A percentile compares a stretch with the other conserved stretches of the same genome.
These are phyloP conservation scores for Polydesmus complanatus DNA, from an alignment of 2,888 invertebrate genomes.

Conservation along the genomic window DNA sequence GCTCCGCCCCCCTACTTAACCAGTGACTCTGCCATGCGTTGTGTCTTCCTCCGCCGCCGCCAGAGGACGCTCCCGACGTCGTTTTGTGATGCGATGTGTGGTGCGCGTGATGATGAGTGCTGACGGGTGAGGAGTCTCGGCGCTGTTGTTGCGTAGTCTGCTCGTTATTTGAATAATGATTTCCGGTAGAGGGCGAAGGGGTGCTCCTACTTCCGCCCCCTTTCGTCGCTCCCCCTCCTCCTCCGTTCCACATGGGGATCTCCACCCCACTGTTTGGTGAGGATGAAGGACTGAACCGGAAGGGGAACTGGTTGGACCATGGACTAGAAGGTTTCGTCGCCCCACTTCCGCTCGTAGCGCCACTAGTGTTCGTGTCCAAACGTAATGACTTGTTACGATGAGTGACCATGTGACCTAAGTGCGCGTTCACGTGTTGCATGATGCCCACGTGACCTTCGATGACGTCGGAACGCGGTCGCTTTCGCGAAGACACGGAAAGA, in stretches of 20 bases:
- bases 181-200: conserved; percentile 51
- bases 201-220: conserved; percentile 52
- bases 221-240: conserved; percentile 74
- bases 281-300: conserved; percentile 18
- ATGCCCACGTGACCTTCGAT: neutral
- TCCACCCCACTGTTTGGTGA: conserved; percentile 18
- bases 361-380: conserved; percentile 6
- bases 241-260: conserved; percentile 18
- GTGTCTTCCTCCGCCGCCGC: conserved; percentile 15
- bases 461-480: conserved; percentile 27
- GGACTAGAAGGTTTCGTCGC: conserved; percentile 15
- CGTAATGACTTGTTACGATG: conserved; percentile 12
- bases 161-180: conserved; percentile 48
- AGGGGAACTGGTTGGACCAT: conserved; percentile 18
- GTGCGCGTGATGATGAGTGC: too few relatives aligned
- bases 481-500: conserved; percentile 54
- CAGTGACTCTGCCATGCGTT: conserved; percentile 91
- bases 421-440: neutral
- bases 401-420: neutral
- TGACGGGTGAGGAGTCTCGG: neutral
- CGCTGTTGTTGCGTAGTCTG: conserved; percentile 22
- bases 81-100: neutral
- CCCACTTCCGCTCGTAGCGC: neutral
- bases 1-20: conserved; percentile 82
- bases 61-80: conserved; percentile 4